Conservation (phyloP, 1,140 invertebrate species). For the Bursaphelenchus mucronatus region DNA sequence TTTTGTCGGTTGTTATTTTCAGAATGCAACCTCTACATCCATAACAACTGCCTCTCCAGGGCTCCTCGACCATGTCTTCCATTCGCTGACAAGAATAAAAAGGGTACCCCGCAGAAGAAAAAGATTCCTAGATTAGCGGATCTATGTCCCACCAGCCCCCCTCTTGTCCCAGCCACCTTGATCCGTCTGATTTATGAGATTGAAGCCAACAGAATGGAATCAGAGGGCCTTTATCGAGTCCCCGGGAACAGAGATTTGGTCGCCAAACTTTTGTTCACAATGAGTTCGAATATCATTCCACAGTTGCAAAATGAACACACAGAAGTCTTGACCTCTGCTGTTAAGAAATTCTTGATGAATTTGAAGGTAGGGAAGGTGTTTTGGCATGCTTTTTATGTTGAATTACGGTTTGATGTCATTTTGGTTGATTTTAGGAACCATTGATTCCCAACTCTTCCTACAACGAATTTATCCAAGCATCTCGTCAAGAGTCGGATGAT, state of each 20-base stretch:
- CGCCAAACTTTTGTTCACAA: slow-evolving; percentile 13
- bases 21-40: slow-evolving; percentile 40
- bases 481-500: slow-evolving; percentile 63
- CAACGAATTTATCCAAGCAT: slow-evolving; percentile 73
- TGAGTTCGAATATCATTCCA: slow-evolving; percentile 28
- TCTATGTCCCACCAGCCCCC: slow-evolving; percentile 69
- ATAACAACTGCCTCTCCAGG: slow-evolving; percentile 22
- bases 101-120: slow-evolving; percentile 9
- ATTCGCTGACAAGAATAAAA: slow-evolving; percentile 18
- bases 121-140: slow-evolving; percentile 33
- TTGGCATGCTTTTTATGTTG: slow-evolving; percentile 19
- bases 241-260: slow-evolving; percentile 66
- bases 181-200: slow-evolving; percentile 91
- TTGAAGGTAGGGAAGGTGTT: slow-evolving; percentile 25
- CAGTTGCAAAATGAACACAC: slow-evolving; percentile 66
- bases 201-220: slow-evolving; percentile 75
- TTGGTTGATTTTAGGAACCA: slow-evolving; percentile 68
- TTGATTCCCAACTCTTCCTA: slow-evolving; percentile 73
- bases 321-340: slow-evolving; percentile 75
- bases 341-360: slow-evolving; percentile 73
- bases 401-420: background rate
- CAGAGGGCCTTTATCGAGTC: slow-evolving; percentile 84
- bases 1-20: slow-evolving; percentile 26
- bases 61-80: slow-evolving; percentile 45
- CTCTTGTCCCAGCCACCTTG: slow-evolving; percentile 85